These are phyloP conservation scores for Ametastegia equiseti DNA, from an alignment of 2,888 invertebrate species.

Conservation along the genomic window DNA sequence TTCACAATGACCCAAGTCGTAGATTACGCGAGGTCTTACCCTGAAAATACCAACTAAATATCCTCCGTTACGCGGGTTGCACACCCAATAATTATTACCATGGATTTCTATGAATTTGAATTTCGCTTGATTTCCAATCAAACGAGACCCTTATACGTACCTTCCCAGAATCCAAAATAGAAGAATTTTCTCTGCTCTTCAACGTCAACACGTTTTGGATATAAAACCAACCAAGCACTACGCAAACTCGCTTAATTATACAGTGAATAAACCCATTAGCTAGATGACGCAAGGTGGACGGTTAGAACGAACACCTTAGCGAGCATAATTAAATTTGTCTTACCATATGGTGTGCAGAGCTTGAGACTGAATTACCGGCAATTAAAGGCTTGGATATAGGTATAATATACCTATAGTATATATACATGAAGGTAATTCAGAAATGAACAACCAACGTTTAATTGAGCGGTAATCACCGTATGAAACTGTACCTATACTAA, in stretches of 20 bases:
- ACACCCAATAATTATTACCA: neutral
- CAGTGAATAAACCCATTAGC: slow-evolving; percentile 39
- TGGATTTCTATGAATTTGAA: neutral
- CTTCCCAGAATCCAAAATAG: neutral
- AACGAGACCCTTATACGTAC: neutral
- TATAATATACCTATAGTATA: no score
- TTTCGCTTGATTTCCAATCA: slow-evolving; percentile 3
- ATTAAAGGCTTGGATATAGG: slow-evolving; percentile 29
- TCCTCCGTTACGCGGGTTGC: neutral
- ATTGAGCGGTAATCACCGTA: slow-evolving; percentile 9
- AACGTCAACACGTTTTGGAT: neutral
- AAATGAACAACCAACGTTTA: slow-evolving; percentile 30
- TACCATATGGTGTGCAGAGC: slow-evolving; percentile 44
- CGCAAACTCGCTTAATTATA: slow-evolving; percentile 38
- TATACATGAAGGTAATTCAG: slow-evolving; percentile 25
- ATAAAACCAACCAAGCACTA: slow-evolving; percentile 16
- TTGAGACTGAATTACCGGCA: slow-evolving; percentile 42
- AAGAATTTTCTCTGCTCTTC: neutral
- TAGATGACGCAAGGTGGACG: slow-evolving; percentile 43
- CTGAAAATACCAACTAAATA: slow-evolving; percentile 5
- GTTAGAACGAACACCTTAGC: slow-evolving; percentile 33
- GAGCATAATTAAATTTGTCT: slow-evolving; percentile 44
- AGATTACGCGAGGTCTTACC: neutral
- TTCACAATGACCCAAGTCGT: neutral
- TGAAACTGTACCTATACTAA: slow-evolving; percentile 20